Evolutionary conservation across 2,888 invertebrate species (phyloP), one percentile per base, ranked within the genome.

Genomic region (Tuta absoluta): DNA sequence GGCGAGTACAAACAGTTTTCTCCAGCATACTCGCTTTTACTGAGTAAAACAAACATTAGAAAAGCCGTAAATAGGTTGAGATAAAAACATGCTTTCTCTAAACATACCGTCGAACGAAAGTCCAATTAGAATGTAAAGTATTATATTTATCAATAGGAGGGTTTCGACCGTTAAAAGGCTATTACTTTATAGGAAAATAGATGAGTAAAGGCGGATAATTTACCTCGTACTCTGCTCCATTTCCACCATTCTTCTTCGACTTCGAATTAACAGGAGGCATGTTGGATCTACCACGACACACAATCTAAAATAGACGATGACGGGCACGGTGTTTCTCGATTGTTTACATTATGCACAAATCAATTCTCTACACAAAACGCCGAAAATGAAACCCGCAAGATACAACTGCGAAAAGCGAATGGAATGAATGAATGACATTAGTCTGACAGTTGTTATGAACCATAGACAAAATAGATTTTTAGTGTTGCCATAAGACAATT

Each of bases 201-300:
- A 41, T 41, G 41, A 14, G 41, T 41, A 41, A 41, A 41, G n/a
- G 14, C 41, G 41, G 41, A 41, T 14, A 41, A 79, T 86, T 33
- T 87, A 91, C 91, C 90, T 91, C 90, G 71, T 91, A 91, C 74
- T 91, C 90, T 75, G 87, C 33, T 1, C 1, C 84, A 75, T 88
- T 10, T 1, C 1, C 84, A 75, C 88, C 86, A 80, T 83, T 81
- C 82, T 91, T 90, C 78, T 89, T 90, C 68, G 81, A 76, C 76
- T 91, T 91, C 65, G 90, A 88, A 79, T 90, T 91, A 63, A 91
- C 83, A 70, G 91, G 91, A 73, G 91, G 91, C 91, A 91, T 91
- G 65, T 72, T 83, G 69, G 63, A 62, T n/a, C 1, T 8, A 49
- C 2, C n/a, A 37, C 17, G 17, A n/a, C 56, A 61, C 53, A 33